These are phyloP conservation scores for Therioaphis trifolii DNA, from an alignment of 2,888 invertebrate genomes.

Conservation along the genomic window DNA sequence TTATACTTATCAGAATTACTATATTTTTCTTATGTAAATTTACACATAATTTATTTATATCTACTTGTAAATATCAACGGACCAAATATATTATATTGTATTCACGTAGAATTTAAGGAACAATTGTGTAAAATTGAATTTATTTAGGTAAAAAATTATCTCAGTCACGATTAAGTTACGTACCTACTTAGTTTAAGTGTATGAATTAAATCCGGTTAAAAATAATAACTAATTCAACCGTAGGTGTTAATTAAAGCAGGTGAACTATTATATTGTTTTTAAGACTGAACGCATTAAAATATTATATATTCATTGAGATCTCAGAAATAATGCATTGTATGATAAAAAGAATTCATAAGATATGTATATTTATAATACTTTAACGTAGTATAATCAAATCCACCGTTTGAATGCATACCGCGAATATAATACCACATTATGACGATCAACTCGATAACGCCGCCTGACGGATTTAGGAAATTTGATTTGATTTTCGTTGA, in stretches of 20 bases:
- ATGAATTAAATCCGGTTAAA: conserved; percentile 8
- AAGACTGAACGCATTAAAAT: conserved; percentile 51
- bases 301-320: conserved; percentile 45
- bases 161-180: conserved; percentile 54
- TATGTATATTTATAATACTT: conserved; percentile 20
- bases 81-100: conserved; percentile 43
- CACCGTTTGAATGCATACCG: not conserved
- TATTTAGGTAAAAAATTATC: conserved; percentile 41
- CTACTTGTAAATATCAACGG: conserved; percentile 33
- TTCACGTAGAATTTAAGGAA: conserved; percentile 32
- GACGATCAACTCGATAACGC: too few relatives aligned
- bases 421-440: too few relatives aligned
- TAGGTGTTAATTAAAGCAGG: conserved; percentile 34
- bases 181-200: conserved; percentile 48
- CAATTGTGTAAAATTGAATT: conserved; percentile 19
- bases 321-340: conserved; percentile 43
- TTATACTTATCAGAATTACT: conserved; percentile 15
- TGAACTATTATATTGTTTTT: conserved; percentile 51
- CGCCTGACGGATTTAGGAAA: too few relatives aligned
- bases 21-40: conserved; percentile 23
- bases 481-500: too few relatives aligned
- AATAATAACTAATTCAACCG: conserved; percentile 10
- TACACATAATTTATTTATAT: conserved; percentile 27
- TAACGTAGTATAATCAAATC: conserved; percentile 26
- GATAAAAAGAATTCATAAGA: conserved; percentile 30